A percentile compares a stretch with the other conserved stretches of the same genome.
Evolutionary conservation across 2,797 vertebrate species (phyloP).

Genomic region (Manis pentadactyla): DNA sequence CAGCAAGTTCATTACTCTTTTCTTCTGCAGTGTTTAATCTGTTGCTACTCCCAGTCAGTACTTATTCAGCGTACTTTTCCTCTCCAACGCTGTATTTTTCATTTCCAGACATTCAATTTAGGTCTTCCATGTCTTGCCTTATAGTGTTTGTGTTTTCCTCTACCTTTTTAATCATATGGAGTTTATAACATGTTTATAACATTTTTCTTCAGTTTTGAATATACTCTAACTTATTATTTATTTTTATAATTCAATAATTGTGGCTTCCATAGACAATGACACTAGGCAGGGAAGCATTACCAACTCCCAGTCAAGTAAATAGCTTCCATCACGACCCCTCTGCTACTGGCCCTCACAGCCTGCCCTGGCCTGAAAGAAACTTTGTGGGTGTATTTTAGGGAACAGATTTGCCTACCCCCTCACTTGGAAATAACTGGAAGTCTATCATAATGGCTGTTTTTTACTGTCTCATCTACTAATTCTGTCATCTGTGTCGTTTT

Average conservation of each 20-base stretch:
- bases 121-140: neutral
- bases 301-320: neutral
- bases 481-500: neutral
- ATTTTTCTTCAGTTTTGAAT: slow-evolving; percentile 9
- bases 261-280: neutral
- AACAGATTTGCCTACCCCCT: slow-evolving; percentile 3
- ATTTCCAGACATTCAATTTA: neutral
- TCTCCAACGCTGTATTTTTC: neutral
- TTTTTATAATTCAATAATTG: slow-evolving; percentile 42
- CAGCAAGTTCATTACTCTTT: slow-evolving; percentile 20
- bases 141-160: neutral
- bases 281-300: neutral
- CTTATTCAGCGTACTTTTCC: neutral
- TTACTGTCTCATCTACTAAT: neutral
- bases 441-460: neutral
- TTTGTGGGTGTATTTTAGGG: neutral
- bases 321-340: neutral
- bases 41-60: neutral
- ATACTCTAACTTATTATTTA: slow-evolving; percentile 12
- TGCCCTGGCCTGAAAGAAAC: neutral
- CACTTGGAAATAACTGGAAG: neutral
- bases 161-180: neutral
- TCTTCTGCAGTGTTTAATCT: neutral
- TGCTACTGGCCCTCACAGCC: neutral
- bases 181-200: neutral